Evolutionary conservation across 2,113 vertebrate species (phyloP).

Genomic region (Puma concolor): DNA sequence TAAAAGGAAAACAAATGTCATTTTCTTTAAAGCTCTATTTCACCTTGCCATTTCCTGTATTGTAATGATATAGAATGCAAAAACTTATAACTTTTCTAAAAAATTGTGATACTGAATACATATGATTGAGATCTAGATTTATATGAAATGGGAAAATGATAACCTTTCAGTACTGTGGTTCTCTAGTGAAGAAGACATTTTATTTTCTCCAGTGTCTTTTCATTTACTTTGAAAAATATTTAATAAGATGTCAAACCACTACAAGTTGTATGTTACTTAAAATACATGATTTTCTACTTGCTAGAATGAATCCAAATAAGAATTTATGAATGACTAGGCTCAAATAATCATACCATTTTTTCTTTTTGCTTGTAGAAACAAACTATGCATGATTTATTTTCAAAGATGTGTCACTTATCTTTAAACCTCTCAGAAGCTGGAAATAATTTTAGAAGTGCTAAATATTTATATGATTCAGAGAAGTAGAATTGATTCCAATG

Average conservation of each 20-base stretch:
- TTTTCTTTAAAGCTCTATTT: not conserved
- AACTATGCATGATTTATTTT: not conserved
- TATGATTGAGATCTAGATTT: not conserved
- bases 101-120: not conserved
- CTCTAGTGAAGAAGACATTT: not conserved
- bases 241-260: not conserved
- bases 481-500: not conserved
- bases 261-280: not conserved
- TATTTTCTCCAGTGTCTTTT: not conserved
- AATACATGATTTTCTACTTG: not conserved
- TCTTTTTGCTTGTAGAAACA: not conserved
- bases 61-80: not conserved
- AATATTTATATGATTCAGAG: not conserved
- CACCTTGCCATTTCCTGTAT: not conserved
- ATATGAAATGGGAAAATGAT: not conserved
- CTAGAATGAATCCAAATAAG: not conserved
- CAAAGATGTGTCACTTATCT: conserved; percentile 17
- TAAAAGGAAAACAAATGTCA: not conserved
- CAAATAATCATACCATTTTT: not conserved
- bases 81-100: not conserved
- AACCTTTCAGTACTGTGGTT: not conserved
- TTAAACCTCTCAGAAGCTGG: not conserved
- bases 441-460: not conserved
- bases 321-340: not conserved
- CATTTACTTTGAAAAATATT: conserved; percentile 7